Conservation (phyloP, 2,888 invertebrate genomes). For the Hetaerina titia region DNA sequence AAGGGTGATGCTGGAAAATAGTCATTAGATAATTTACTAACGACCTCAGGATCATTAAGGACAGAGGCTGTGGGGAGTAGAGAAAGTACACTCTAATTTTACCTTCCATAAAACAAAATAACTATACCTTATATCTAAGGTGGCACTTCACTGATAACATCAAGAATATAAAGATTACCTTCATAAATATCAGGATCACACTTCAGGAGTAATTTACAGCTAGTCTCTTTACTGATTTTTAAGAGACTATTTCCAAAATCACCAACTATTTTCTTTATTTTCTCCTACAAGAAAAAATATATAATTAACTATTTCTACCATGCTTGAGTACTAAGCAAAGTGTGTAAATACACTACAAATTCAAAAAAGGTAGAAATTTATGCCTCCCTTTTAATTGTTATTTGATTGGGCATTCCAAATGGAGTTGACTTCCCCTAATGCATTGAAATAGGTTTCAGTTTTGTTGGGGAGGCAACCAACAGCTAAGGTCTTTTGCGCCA, state of each 20-base stretch:
- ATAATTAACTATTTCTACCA: neutral
- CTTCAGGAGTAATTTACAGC: neutral
- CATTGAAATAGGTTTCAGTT: no score
- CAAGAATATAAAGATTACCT: neutral
- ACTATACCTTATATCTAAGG: neutral
- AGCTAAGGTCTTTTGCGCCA: no score
- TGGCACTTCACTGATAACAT: neutral
- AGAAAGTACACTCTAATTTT: neutral
- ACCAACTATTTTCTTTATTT: constrained; percentile 18
- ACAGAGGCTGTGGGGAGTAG: constrained; percentile 24
- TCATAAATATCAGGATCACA: constrained; percentile 54
- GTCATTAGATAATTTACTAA: constrained; percentile 30
- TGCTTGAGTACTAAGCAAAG: no score
- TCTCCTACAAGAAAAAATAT: neutral
- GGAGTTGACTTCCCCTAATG: no score
- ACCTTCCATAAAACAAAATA: neutral
- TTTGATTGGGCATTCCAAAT: no score
- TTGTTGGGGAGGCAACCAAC: no score
- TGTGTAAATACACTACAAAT: no score
- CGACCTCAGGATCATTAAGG: constrained; percentile 25
- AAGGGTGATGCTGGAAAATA: constrained; percentile 28
- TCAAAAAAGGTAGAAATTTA: no score
- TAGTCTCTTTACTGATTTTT: constrained; percentile 23
- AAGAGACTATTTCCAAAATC: constrained; percentile 33
- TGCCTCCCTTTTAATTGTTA: no score